Evolutionary conservation across 2,888 invertebrate genomes (phyloP), one percentile per base, ranked within the genome.

Genomic region (Spicauda simplicius): DNA sequence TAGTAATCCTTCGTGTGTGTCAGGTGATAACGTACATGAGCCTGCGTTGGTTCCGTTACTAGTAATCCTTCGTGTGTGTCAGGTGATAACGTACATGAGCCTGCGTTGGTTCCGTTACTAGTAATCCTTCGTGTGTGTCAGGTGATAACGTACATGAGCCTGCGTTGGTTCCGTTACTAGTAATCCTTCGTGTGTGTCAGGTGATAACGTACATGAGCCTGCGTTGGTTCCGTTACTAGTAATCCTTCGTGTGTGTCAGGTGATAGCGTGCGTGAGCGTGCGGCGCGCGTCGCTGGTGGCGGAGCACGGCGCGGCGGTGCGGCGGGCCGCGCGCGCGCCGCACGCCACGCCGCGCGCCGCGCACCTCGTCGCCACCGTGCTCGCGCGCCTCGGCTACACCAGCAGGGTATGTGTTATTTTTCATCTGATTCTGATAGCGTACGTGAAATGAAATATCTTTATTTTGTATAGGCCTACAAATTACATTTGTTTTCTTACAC

Each of bases 191-290:
- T 54, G 41, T 41, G 1, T 57, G 8, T 14, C 77, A 92, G 92
- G 96, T 98, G 71, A 95, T 98, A 76, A 93, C 96, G 20, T 95
- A 96, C 78, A 94, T 98, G 89, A 95, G 96, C 10, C 95, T 95
- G 73, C 94, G 95, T n/a, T n/a, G n/a, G n/a, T n/a, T n/a, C n/a
- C n/a, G n/a, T n/a, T n/a, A n/a, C n/a, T n/a, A n/a, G n/a, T n/a
- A n/a, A n/a, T n/a, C n/a, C n/a, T n/a, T n/a, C 12, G 18, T 54
- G 41, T 41, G 1, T 57, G 8, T 14, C 77, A 92, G 92, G 96
- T 98, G 71, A 95, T 98, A 76, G 93, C 96, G 20, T 95, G 96
- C 78, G 94, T 98, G 89, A 95, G 96, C 10, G 95, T 95, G 73
- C 94, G 95, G 70, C 95, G 95, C 73, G 96, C 97, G 1, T 91